Base-by-base conservation (phyloP, 2,113 vertebrate genomes). In the Dicrurus megarhynchus region DNA sequence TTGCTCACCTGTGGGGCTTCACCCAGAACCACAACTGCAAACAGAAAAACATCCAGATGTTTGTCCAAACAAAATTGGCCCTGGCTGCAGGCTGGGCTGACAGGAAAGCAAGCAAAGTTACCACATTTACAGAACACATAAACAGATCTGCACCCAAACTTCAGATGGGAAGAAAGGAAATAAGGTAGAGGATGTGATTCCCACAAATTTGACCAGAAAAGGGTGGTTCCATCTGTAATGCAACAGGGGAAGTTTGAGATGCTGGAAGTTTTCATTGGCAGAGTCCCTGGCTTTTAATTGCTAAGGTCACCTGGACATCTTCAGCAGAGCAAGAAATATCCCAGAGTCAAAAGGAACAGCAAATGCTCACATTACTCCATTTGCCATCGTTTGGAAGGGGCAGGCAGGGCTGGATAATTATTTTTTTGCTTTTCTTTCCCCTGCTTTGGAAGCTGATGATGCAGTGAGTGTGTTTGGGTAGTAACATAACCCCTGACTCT, bases 381-480 rank as follows among this genome's bases (percentile, higher is more conserved):
- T 78, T 90, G 64, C 87, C 94, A 56, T 39, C 33, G 7, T 46
- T 52, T 86, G 52, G 42, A 80, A 94, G 28, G 26, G 20, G 42
- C 61, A 95, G 64, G 71, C 61, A 50, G 60, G 53, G 71, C 77
- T 24, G 37, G 32, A 1, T 16, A 61, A 63, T 74, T 75, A 22
- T 24, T 49, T 67, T 92, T 80, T 69, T 91, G 52, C 55, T 77
- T 95, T 90, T 86, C 79, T 84, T 93, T 81, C 73, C 86, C 42
- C 49, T 20, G 30, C 42, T 93, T 57, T 90, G 35, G 50, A 84
- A 86, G 76, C 68, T 84, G 23, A 37, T 78, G 92, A 75, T 75
- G 76, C 44, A 93, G 89, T 7, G 71, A 91, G 35, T n/a, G 60
- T 74, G 90, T 93, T 86, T 77, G 71, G 78, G 63, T 4, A 77